Percentiles rank a stretch among this genome's conserved stretches.
These are phyloP conservation scores for Chiloscyllium plagiosum DNA, from an alignment of 2,113 vertebrate species.

Conservation along the genomic window DNA sequence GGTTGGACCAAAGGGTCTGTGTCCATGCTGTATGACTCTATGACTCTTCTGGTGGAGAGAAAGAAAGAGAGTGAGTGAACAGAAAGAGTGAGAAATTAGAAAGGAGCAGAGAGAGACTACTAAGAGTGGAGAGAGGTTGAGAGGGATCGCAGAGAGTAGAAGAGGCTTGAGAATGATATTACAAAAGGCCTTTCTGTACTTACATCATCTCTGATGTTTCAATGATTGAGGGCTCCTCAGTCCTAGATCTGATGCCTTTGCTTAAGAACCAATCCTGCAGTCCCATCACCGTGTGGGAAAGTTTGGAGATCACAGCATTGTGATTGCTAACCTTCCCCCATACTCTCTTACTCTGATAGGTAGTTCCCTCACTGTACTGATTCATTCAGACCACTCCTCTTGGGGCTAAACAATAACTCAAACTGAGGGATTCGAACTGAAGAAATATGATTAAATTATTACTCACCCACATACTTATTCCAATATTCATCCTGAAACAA, in stretches of 20 bases:
- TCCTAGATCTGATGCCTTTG: neutral
- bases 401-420: neutral
- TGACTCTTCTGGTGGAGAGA: too few relatives aligned
- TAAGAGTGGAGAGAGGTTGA: too few relatives aligned
- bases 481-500: slow-evolving; percentile 74
- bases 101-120: too few relatives aligned
- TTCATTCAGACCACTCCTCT: neutral
- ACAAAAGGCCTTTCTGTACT: neutral
- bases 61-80: too few relatives aligned
- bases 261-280: neutral
- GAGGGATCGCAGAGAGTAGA: too few relatives aligned
- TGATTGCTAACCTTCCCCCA: neutral
- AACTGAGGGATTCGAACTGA: neutral
- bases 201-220: neutral
- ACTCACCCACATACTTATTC: slow-evolving; percentile 74
- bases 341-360: neutral
- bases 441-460: neutral
- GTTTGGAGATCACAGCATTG: neutral
- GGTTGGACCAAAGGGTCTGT: too few relatives aligned
- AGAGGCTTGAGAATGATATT: neutral
- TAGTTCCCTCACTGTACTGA: neutral
- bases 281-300: neutral
- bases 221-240: neutral
- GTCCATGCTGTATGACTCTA: too few relatives aligned
- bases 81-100: too few relatives aligned